These are phyloP conservation scores for Gonatopus flavifemur DNA, from an alignment of 1,140 invertebrate species.

Conservation along the genomic window DNA sequence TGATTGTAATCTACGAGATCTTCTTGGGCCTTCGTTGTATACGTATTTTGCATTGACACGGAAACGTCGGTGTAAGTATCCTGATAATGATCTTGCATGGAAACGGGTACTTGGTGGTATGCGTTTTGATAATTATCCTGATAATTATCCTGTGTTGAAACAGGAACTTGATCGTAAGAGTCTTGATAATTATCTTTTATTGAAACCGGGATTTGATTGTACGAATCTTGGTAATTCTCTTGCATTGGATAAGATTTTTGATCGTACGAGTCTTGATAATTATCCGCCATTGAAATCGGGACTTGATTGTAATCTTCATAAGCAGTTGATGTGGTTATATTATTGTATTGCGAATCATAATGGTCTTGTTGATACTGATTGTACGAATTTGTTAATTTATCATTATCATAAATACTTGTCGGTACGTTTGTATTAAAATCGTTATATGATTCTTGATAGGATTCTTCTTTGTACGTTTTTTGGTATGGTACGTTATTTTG, in stretches of 20 bases:
- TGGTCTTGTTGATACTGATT: constrained; percentile 36
- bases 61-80: constrained; percentile 7
- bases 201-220: constrained; percentile 33
- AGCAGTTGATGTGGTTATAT: constrained; percentile 35
- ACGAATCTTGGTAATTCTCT: constrained; percentile 24
- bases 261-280: constrained; percentile 29
- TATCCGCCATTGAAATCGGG: constrained; percentile 19
- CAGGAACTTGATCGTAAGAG: constrained; percentile 28
- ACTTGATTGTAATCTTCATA: constrained; percentile 34
- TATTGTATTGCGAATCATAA: constrained; percentile 45
- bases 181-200: constrained; percentile 37
- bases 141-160: constrained; percentile 31
- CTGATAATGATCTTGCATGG: too few species aligned
- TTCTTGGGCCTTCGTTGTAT: constrained; percentile 35
- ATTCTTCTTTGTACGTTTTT: constrained; percentile 27
- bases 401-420: constrained; percentile 38
- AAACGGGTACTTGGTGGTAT: constrained; percentile 24
- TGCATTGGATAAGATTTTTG: constrained; percentile 30
- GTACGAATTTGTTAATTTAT: constrained; percentile 33
- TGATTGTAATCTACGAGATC: constrained; percentile 33
- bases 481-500: constrained; percentile 39
- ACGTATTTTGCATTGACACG: constrained; percentile 14
- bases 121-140: constrained; percentile 36
- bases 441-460: constrained; percentile 38
- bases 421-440: constrained; percentile 30